phyloP scores from a whole-genome alignment of 2,797 vertebrate genomes.

The Poecilia picta region DNA sequence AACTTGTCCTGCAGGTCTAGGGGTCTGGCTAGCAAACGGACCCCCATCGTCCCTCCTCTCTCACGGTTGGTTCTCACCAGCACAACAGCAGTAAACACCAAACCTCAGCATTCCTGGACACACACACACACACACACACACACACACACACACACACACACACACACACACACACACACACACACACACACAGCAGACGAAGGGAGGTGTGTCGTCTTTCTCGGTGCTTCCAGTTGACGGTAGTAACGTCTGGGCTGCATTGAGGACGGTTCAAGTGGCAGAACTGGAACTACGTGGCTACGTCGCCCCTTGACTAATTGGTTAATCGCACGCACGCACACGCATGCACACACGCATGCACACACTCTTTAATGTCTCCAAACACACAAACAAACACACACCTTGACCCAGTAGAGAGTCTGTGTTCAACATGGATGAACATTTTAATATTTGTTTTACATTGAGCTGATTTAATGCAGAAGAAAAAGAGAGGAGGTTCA shows the following conservation, averaged over 20 bases:
- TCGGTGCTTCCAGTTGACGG: background rate
- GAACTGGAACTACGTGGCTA: conserved; percentile 11
- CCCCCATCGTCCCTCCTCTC: conserved; percentile 42
- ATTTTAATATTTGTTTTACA: background rate
- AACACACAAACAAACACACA: background rate
- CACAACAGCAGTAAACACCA: conserved; percentile 62
- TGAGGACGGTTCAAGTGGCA: conserved; percentile 9
- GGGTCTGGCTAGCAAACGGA: conserved; percentile 37
- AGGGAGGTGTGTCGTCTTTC: conserved; percentile 21
- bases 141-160: conserved; percentile 20
- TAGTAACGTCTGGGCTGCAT: background rate
- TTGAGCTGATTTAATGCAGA: background rate
- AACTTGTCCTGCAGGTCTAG: conserved; percentile 47
- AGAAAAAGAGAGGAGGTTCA: background rate
- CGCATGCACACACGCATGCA: too few relatives aligned
- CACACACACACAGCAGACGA: conserved; percentile 26
- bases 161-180: conserved; percentile 3
- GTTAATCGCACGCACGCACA: too few relatives aligned
- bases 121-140: conserved; percentile 15
- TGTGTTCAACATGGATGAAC: background rate
- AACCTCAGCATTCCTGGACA: conserved; percentile 65
- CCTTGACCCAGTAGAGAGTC: background rate
- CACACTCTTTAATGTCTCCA: background rate
- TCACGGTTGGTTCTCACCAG: conserved; percentile 58
- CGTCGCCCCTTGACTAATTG: conserved; percentile 15